Evolutionary conservation across 2,888 invertebrate genomes (phyloP), one percentile per base, ranked within the genome.

Genomic region (Eudasyphora cyanicolor): DNA sequence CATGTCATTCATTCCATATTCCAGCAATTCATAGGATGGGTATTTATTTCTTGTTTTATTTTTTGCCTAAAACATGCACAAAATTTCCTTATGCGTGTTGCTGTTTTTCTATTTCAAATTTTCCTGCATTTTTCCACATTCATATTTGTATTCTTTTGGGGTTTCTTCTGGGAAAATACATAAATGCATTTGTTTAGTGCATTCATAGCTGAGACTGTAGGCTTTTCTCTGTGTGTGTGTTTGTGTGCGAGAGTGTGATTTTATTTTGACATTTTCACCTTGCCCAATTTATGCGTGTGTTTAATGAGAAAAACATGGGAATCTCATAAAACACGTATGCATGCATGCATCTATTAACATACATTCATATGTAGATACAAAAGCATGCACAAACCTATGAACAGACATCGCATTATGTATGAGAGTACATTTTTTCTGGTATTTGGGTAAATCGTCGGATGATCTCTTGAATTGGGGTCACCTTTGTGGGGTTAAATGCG

Each of bases 221-320:
- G 45, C 32, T 73, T n/a, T 21, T 21, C 24, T 45, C n/a, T 70
- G n/a, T n/a, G n/a, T 49, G 12, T 45, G 14, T 35, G 4, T 35
- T 29, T 21, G 5, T 38, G 8, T 69, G 12, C 21, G 19, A 6
- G 32, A 7, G 3, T 32, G 3, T 42, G 4, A 49, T n/a, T n/a
- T 5, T 51, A 17, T 51, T 51, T 75, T 82, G 79, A 85, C 79
- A 82, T 85, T 80, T 85, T 82, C 82, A 82, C 77, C 82, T 85
- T 80, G 35, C 76, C 38, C 67, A 67, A 82, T 77, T 82, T 82
- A 82, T 82, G 82, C 82, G 77, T 80, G 78, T 71, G 35, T 62
- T 71, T 45, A 35, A 73, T 76, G 60, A 54, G 51, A 42, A 73
- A 73, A 27, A 64, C 74, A 45, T 84, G 81, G 79, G 84, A 84